Conservation (phyloP, 2,888 invertebrate genomes). For the Ditula angustiorana region DNA sequence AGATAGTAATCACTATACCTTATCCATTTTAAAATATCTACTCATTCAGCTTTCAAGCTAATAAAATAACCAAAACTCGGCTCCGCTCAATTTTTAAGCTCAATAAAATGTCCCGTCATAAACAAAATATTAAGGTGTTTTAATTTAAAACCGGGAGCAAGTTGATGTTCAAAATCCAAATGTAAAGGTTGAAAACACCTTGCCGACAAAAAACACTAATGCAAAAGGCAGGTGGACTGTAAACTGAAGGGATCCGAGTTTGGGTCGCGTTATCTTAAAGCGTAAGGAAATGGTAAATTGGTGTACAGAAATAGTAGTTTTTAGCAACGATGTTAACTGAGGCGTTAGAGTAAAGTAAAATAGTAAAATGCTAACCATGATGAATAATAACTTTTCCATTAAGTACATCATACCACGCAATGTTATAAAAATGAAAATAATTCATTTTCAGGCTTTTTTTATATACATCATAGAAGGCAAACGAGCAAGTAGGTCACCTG, state of each 20-base stretch:
- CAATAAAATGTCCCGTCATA: conserved; percentile 14
- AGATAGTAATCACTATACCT: no score
- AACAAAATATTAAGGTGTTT: conserved; percentile 30
- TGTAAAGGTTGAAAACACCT: conserved; percentile 62
- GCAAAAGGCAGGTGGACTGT: conserved; percentile 68
- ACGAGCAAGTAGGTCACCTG: no score
- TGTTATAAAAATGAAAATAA: no score
- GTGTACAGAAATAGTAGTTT: conserved; percentile 14
- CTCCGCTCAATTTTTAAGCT: background rate
- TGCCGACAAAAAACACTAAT: conserved; percentile 68
- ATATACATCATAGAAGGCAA: no score
- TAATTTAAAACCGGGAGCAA: conserved; percentile 41
- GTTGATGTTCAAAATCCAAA: conserved; percentile 64
- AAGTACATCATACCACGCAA: no score
- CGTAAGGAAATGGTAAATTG: conserved; percentile 18
- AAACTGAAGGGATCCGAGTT: conserved; percentile 37
- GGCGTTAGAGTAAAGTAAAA: no score
- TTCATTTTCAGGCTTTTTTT: no score
- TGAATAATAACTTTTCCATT: no score
- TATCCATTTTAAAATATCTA: no score
- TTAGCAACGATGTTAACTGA: conserved; percentile 1
- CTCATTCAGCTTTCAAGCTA: no score
- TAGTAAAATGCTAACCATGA: no score
- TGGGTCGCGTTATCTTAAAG: conserved; percentile 28
- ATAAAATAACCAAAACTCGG: background rate